A percentile compares a stretch with the other conserved stretches of the same genome.
phyloP scores from a whole-genome alignment of 2,888 invertebrate genomes.

The Andrena minutula region DNA sequence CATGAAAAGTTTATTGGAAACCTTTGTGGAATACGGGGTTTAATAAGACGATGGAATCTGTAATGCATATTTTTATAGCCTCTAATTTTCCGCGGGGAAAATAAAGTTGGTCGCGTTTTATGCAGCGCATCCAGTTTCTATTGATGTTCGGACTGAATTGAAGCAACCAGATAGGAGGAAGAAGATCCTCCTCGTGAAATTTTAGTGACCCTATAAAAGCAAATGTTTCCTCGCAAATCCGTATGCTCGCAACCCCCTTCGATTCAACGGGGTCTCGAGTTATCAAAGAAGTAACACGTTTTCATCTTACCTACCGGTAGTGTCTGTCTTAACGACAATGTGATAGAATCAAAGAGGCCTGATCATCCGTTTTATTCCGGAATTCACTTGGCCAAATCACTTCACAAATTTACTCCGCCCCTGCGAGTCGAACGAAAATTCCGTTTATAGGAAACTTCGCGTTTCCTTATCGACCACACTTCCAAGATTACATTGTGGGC shows the following conservation, averaged over 20 bases:
- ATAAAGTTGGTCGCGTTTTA: conserved; percentile 32
- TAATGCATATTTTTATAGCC: conserved; percentile 19
- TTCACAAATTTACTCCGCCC: conserved; percentile 26
- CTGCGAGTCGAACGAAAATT: conserved; percentile 5
- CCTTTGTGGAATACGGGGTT: neutral
- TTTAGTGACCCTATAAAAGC: conserved; percentile 70
- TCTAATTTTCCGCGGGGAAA: conserved; percentile 10
- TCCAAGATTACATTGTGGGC: neutral
- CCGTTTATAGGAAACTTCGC: neutral
- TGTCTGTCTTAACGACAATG: conserved; percentile 54
- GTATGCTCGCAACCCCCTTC: conserved; percentile 54
- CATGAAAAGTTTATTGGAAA: neutral
- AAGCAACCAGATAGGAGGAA: conserved; percentile 36
- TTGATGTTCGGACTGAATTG: conserved; percentile 37
- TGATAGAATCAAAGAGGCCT: conserved; percentile 62
- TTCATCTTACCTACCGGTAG: conserved; percentile 37
- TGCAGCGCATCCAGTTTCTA: conserved; percentile 22
- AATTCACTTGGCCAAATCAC: conserved; percentile 47
- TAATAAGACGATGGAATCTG: neutral
- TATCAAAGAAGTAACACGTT: conserved; percentile 66
- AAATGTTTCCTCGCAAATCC: conserved; percentile 71
- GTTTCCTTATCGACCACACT: conserved; percentile 1
- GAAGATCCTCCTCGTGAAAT: conserved; percentile 71
- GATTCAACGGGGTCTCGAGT: conserved; percentile 35
- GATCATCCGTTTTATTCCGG: conserved; percentile 40